Percentiles rank a stretch among this genome's conserved stretches.
Evolutionary conservation across 2,113 vertebrate species (phyloP).

Genomic region (Bufo bufo): DNA sequence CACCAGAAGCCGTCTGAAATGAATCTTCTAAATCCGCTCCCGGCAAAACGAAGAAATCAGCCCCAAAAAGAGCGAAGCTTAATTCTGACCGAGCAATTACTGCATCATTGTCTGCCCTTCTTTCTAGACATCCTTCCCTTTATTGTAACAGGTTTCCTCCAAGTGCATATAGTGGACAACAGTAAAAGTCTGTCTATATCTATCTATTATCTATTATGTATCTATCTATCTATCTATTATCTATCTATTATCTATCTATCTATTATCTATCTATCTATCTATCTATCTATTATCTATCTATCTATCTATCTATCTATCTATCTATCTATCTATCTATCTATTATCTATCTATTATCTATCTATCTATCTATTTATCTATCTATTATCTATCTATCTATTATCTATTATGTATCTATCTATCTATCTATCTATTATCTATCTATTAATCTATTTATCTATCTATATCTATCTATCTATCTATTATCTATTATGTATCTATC

Average conservation of each 20-base stretch:
- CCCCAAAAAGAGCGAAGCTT: neutral
- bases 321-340: conserved; percentile 1
- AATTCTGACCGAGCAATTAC: neutral
- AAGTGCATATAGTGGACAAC: too few relatives aligned
- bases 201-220: neutral
- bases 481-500: neutral
- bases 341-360: conserved; percentile 7
- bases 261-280: neutral
- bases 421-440: neutral
- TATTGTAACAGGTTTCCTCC: neutral
- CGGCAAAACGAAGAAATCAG: neutral
- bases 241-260: neutral
- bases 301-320: neutral
- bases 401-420: neutral
- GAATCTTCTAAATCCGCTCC: neutral
- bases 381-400: neutral
- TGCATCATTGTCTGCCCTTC: neutral
- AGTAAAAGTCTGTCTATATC: neutral
- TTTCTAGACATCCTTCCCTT: neutral
- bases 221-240: neutral
- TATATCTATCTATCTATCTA: neutral
- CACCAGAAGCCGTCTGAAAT: neutral
- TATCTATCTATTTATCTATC: conserved; percentile 6
- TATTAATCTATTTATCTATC: neutral
- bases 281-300: neutral